Evolutionary conservation across 2,113 vertebrate species (phyloP).

Genomic region (Hemichromis elongatus): DNA sequence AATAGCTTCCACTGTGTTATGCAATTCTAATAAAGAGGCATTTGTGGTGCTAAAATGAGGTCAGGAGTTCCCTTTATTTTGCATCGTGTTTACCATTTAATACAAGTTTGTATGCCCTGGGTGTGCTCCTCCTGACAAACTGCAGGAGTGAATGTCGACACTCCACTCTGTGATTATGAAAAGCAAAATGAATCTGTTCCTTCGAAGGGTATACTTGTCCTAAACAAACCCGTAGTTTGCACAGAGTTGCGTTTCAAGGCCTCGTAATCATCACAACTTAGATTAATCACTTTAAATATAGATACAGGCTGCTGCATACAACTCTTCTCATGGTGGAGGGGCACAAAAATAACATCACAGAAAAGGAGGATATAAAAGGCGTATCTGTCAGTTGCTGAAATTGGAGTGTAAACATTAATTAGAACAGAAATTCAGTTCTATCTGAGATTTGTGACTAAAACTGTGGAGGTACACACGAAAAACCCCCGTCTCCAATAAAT

Average conservation of each 20-base stretch:
- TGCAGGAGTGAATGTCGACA: conserved; percentile 2
- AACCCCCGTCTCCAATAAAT: not conserved
- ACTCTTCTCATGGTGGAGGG: not conserved
- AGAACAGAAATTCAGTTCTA: not conserved
- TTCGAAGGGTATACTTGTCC: conserved; percentile 13
- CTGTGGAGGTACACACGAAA: not conserved
- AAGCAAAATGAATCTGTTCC: conserved; percentile 34
- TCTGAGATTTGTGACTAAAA: conserved; percentile 23
- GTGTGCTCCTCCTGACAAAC: not conserved
- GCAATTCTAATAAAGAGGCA: not conserved
- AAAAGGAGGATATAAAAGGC: not conserved
- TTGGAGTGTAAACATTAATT: conserved; percentile 32
- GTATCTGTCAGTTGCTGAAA: conserved; percentile 8
- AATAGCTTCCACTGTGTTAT: not conserved
- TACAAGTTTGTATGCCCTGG: not conserved
- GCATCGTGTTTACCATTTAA: not conserved
- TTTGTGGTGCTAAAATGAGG: not conserved
- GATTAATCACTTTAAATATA: conserved; percentile 65
- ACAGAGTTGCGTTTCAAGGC: conserved; percentile 27
- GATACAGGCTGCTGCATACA: conserved; percentile 14
- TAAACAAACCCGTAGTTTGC: conserved; percentile 54
- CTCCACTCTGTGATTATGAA: conserved; percentile 27
- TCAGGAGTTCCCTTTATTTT: not conserved
- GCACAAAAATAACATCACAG: not conserved
- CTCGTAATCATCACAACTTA: conserved; percentile 38